Evolutionary conservation across 2,113 vertebrate genomes (phyloP).

Genomic region (Cyanoliseus patagonus): DNA sequence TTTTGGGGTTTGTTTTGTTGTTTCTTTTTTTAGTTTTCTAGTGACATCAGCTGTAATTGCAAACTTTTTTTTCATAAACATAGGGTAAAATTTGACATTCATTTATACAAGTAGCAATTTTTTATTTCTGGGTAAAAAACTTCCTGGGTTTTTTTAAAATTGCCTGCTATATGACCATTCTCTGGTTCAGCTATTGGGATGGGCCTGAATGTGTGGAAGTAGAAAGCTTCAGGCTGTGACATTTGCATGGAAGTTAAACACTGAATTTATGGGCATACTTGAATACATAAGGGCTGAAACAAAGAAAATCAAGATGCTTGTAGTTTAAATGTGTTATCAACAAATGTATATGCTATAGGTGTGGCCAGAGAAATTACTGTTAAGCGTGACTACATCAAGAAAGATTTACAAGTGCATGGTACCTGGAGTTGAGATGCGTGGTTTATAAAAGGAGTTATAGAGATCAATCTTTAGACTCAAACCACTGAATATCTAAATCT

Average conservation of each 20-base stretch:
- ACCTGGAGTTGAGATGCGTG: background rate
- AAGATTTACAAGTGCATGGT: background rate
- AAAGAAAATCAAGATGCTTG: background rate
- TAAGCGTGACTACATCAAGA: background rate
- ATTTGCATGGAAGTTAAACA: background rate
- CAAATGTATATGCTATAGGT: background rate
- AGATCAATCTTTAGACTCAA: background rate
- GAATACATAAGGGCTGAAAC: background rate
- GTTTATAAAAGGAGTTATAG: background rate
- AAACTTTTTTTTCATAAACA: background rate
- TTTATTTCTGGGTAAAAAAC: background rate
- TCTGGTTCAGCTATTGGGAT: background rate
- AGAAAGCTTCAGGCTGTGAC: background rate
- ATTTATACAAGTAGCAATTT: background rate
- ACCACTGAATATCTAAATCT: background rate
- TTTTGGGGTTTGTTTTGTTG: background rate
- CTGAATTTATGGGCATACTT: background rate
- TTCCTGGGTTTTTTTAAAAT: background rate
- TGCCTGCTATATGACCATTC: background rate
- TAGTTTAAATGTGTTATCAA: background rate
- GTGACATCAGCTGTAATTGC: background rate
- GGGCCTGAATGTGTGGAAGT: background rate
- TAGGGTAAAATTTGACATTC: background rate
- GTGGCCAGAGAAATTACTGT: background rate
- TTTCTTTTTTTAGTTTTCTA: background rate